These are phyloP conservation scores for Nomada fabriciana DNA, from an alignment of 2,888 invertebrate species.

Conservation along the genomic window DNA sequence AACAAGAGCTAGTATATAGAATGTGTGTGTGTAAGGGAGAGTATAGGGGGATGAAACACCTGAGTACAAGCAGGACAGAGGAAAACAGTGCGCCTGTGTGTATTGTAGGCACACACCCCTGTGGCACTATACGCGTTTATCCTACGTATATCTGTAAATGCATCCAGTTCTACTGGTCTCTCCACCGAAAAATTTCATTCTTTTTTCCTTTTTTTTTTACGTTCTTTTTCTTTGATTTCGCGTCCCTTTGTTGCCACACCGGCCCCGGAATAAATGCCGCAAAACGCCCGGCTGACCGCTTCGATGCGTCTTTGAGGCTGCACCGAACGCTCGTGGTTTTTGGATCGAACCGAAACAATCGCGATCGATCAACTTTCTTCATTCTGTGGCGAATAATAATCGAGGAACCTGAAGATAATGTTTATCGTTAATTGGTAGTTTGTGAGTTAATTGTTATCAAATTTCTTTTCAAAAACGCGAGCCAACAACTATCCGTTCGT, in stretches of 20 bases:
- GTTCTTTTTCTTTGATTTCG: conserved; percentile 61
- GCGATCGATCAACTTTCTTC: conserved; percentile 24
- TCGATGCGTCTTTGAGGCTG: conserved; percentile 47
- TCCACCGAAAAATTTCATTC: conserved; percentile 68
- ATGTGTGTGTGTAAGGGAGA: conserved; percentile 36
- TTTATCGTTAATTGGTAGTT: background rate
- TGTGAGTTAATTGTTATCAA: background rate
- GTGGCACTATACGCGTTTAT: conserved; percentile 68
- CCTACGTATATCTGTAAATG: conserved; percentile 73
- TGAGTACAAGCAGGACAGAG: background rate
- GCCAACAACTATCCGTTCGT: background rate
- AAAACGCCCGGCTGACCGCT: conserved; percentile 51
- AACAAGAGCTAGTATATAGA: conserved; percentile 46
- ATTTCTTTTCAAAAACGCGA: background rate
- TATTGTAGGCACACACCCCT: conserved; percentile 17
- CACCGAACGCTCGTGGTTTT: conserved; percentile 15
- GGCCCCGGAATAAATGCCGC: conserved; percentile 55
- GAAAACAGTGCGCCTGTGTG: conserved; percentile 12
- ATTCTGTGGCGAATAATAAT: conserved; percentile 7
- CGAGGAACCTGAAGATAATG: background rate
- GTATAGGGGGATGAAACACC: background rate
- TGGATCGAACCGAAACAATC: conserved; percentile 16
- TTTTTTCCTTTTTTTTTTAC: conserved; percentile 46
- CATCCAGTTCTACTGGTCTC: conserved; percentile 68
- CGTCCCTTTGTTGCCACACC: conserved; percentile 59